Evolutionary conservation across 2,888 invertebrate species (phyloP), one percentile per base, ranked within the genome.

Genomic region (Julus scanicus): DNA sequence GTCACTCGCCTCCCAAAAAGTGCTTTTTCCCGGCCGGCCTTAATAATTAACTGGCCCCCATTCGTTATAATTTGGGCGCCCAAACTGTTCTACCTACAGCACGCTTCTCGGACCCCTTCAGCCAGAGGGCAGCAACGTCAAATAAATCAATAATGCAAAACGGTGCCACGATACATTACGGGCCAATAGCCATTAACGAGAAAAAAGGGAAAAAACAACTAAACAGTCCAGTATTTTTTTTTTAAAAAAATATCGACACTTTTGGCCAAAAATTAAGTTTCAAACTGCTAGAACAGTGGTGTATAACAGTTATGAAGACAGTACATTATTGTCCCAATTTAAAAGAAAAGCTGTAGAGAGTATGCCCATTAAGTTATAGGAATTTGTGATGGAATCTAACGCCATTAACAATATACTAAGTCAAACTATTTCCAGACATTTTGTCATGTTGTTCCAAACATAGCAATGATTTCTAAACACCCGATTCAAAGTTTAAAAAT

Each of bases 1-100:
- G 48, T 84, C 84, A 44, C 84, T 48, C 84, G 84, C 84, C 84
- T 84, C 84, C 84, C 84, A 84, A 84, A 84, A 84, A 84, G 15
- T 84, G 40, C 84, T 53, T 53, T 53, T 53, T 53, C 53, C 53
- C 53, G 13, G 13, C 39, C 37, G 84, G 40, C 84, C 84, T 8
- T 71, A 40, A 84, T 84, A 84, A 84, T 84, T 84, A 84, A 84
- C 84, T 84, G 84, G 48, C 40, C 84, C 84, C 40, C 84, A 84
- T 84, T 84, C 84, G 48, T 40, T 84, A 40, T 84, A 84, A 84
- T 84, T 84, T 84, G 84, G 44, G 48, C 40, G 48, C 84, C 40
- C 84, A 44, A 84, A 84, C 40, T 48, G 84, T 48, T 71, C n/a
- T 40, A 84, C 84, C 84, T 84, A 84, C 84, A 84, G 84, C 84